Percentiles rank a stretch among this genome's conserved stretches.
Evolutionary conservation across 2,113 vertebrate genomes (phyloP).

Genomic region (Apteryx owenii): DNA sequence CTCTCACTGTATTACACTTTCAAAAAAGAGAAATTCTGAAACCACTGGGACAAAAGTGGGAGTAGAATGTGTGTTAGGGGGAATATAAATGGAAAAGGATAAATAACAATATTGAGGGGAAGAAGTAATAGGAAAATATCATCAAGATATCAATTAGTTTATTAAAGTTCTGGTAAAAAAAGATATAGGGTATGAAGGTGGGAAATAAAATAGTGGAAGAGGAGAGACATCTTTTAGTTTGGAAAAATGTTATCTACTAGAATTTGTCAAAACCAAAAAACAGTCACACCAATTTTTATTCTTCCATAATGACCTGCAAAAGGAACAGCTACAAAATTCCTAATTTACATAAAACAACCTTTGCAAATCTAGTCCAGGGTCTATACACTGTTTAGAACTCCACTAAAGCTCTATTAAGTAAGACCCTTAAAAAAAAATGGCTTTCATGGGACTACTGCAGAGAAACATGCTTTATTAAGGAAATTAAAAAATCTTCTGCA

Average conservation of each 20-base stretch:
- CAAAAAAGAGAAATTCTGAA: too few relatives aligned
- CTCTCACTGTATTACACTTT: background rate
- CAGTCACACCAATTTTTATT: accelerated
- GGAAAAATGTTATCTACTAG: background rate
- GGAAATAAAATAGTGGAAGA: background rate
- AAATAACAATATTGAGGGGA: background rate
- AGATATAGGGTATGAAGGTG: background rate
- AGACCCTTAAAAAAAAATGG: background rate
- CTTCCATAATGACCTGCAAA: background rate
- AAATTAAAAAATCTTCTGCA: background rate
- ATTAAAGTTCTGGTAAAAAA: background rate
- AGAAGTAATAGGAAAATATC: background rate
- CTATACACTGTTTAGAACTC: background rate
- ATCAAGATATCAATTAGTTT: background rate
- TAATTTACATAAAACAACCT: background rate
- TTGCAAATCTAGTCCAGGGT: background rate
- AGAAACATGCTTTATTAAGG: background rate
- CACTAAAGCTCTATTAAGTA: background rate
- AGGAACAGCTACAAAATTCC: background rate
- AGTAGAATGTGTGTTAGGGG: accelerated
- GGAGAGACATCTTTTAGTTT: background rate
- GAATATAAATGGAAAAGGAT: background rate
- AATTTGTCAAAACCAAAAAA: background rate
- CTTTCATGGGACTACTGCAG: background rate
- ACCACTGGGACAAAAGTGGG: background rate